Percentiles rank a stretch among this genome's conserved stretches.
Evolutionary conservation across 2,113 vertebrate species (phyloP).

Genomic region (Ammospiza caudacuta): DNA sequence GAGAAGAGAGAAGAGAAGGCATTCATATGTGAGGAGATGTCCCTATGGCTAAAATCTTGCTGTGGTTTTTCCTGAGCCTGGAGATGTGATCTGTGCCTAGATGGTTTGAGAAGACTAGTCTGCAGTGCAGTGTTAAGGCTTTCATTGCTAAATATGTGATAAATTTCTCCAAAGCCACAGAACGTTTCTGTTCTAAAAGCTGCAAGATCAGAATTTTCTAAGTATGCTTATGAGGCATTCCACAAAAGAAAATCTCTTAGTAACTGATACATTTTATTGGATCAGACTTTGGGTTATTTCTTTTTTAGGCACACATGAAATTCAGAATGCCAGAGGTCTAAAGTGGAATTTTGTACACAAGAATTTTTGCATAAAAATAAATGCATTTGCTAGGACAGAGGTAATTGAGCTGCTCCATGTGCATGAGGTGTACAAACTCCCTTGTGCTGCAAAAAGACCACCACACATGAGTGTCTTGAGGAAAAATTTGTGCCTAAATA

Average conservation of each 20-base stretch:
- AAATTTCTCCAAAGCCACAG: background rate
- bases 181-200: background rate
- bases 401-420: background rate
- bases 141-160: background rate
- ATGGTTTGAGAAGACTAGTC: background rate
- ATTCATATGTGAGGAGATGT: background rate
- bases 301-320: background rate
- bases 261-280: background rate
- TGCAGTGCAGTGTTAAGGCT: background rate
- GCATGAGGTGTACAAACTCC: background rate
- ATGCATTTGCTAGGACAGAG: background rate
- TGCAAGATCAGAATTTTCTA: background rate
- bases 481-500: background rate
- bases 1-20: background rate
- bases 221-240: background rate
- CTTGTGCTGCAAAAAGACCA: background rate
- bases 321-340: background rate
- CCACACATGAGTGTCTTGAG: background rate
- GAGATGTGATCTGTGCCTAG: background rate
- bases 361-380: background rate
- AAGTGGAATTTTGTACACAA: background rate
- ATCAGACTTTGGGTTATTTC: background rate
- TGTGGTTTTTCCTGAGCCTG: background rate
- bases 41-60: background rate
- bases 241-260: background rate